Percentiles rank a stretch among this genome's conserved stretches.
Evolutionary conservation across 2,888 invertebrate genomes (phyloP).

Genomic region (Dolomedes plantarius): DNA sequence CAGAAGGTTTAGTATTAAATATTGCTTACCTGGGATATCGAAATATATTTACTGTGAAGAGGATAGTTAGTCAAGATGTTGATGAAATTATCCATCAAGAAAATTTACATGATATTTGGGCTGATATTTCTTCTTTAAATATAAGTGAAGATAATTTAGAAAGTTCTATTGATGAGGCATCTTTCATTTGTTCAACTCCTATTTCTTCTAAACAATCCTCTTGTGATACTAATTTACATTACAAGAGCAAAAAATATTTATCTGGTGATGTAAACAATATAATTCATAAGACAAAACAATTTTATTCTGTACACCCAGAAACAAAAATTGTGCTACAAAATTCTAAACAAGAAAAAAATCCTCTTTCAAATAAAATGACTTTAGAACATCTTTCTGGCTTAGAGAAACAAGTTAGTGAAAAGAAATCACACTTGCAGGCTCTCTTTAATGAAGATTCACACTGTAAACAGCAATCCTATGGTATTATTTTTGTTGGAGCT

Average conservation of each 20-base stretch:
- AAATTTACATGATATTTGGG: too few relatives aligned
- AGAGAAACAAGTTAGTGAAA: constrained; percentile 16
- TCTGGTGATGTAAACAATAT: neutral
- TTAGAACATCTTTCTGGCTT: constrained; percentile 23
- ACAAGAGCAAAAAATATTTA: neutral
- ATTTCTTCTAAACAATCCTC: constrained; percentile 20
- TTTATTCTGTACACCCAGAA: constrained; percentile 11
- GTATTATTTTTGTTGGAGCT: constrained; percentile 68
- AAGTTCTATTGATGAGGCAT: too few relatives aligned
- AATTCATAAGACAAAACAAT: neutral
- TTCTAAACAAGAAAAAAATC: neutral
- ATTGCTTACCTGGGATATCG: too few relatives aligned
- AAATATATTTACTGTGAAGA: too few relatives aligned
- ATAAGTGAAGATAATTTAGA: too few relatives aligned
- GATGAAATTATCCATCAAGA: too few relatives aligned
- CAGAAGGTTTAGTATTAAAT: too few relatives aligned
- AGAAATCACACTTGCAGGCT: neutral
- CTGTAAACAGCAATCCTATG: too few relatives aligned
- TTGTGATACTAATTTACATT: neutral
- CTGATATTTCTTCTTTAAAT: too few relatives aligned
- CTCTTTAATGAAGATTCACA: neutral
- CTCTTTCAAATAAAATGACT: neutral
- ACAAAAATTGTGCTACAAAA: neutral
- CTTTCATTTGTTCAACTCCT: constrained; percentile 34
- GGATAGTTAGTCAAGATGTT: too few relatives aligned